Conservation (phyloP, 2,113 vertebrate species). For the Podarcis cretensis region DNA sequence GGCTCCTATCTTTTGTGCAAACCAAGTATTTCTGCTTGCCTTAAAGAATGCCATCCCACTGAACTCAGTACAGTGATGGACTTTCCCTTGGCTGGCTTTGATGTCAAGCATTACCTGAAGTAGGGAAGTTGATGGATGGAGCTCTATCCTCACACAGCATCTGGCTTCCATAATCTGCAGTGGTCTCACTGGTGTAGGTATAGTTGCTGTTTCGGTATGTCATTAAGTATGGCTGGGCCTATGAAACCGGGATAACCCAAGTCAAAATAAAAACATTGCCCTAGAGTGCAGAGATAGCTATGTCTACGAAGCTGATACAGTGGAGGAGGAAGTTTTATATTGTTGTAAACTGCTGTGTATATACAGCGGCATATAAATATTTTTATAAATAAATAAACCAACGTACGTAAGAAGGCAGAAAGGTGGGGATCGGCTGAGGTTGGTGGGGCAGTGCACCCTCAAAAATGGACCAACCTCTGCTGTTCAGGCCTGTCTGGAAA, state of each 20-base stretch:
- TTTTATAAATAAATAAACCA: too few species aligned
- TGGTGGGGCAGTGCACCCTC: too few species aligned
- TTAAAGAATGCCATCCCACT: background rate
- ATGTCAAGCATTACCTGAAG: slow-evolving; percentile 79
- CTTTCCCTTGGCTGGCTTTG: background rate
- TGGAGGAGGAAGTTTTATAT: too few species aligned
- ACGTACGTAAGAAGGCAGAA: too few species aligned
- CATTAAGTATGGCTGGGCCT: slow-evolving; percentile 73
- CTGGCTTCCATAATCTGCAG: slow-evolving; percentile 77
- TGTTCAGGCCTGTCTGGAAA: too few species aligned
- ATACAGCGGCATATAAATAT: too few species aligned
- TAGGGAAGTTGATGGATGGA: slow-evolving; percentile 78
- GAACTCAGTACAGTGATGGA: background rate
- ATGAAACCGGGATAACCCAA: slow-evolving; percentile 36
- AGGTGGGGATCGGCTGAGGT: too few species aligned
- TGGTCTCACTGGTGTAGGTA: slow-evolving; percentile 53
- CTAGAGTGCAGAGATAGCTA: background rate
- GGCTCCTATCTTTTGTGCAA: background rate
- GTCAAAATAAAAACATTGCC: slow-evolving; percentile 29
- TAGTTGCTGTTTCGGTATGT: slow-evolving; percentile 76
- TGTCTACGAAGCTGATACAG: background rate
- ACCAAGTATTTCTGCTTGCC: background rate
- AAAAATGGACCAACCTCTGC: too few species aligned
- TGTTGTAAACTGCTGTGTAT: too few species aligned
- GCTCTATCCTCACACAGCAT: slow-evolving; percentile 77